Base-by-base conservation (phyloP, 2,113 vertebrate genomes). In the Spheniscus mendiculus region DNA sequence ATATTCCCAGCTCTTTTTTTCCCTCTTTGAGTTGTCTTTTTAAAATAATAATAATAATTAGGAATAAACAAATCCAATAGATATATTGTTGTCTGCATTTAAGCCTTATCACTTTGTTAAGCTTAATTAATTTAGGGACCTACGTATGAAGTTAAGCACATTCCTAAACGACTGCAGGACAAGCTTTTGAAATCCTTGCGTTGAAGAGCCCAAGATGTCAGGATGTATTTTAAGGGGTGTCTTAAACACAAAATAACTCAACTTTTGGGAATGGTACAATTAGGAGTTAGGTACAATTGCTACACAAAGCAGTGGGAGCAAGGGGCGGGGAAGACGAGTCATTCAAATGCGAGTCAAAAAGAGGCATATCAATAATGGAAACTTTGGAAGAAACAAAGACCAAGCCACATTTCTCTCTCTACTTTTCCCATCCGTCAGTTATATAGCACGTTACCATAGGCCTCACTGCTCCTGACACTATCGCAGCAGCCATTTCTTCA, bases 401-500 rank as follows among this genome's bases (percentile, higher is more conserved):
- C 12, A 65, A 71, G 45, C 25, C 58, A 66, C 53, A 21, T 85
- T 91, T 84, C 77, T 56, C 71, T 63, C 49, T 87, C 44, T 85
- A 1, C 78, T 95, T 77, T 55, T 44, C 58, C 58, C n/a, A 56
- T 77, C 73, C 73, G 56, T 65, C 77, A 70, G 58, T 87, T 91
- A 27, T 8, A 12, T 12, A 80, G 74, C 82, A 49, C 1, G 7
- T 66, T 71, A 47, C 67, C 5, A 0, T 66, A 17, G 32, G 40
- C 84, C 66, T 93, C 11, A 1, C 49, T 83, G 62, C 22, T 74
- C 74, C n/a, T 44, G 66, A 80, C 55, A 15, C 45, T 85, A 27
- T 90, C 42, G 1, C 49, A 69, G 62, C 87, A 96, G 81, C 89
- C 94, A 78, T 90, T 93, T 93, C 62, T 96, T 93, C 89, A 70